Evolutionary conservation across 2,888 invertebrate species (phyloP).

Genomic region (Caenorhabditis plicata): DNA sequence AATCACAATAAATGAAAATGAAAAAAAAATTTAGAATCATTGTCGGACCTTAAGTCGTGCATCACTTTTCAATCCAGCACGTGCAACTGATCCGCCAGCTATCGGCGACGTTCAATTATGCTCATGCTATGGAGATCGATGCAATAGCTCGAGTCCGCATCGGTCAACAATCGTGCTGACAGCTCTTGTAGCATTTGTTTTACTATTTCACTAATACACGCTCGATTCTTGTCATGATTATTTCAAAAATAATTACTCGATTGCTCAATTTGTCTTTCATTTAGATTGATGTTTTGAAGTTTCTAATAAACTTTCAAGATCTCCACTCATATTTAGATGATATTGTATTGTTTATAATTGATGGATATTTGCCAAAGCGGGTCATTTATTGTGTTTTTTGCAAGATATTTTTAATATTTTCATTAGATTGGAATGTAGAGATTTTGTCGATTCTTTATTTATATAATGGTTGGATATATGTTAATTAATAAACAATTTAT

Average conservation of each 20-base stretch:
- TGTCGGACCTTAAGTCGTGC: constrained; percentile 53
- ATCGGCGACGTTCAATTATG: constrained; percentile 60
- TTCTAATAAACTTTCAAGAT: neutral
- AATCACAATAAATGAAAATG: too few species aligned
- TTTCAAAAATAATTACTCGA: constrained; percentile 10
- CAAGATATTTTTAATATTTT: too few species aligned
- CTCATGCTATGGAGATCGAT: constrained; percentile 56
- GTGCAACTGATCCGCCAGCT: constrained; percentile 42
- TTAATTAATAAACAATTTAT: too few species aligned
- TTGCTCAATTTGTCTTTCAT: constrained; percentile 7
- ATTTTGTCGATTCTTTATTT: too few species aligned
- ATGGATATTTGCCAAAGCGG: too few species aligned
- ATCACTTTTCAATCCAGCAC: constrained; percentile 58
- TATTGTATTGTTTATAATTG: too few species aligned
- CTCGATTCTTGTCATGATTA: constrained; percentile 8
- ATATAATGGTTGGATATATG: too few species aligned
- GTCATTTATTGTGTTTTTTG: too few species aligned
- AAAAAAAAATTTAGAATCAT: constrained; percentile 43
- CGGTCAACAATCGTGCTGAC: neutral
- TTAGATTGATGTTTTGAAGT: neutral
- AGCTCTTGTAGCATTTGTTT: too few species aligned
- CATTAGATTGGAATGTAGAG: too few species aligned
- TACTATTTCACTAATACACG: too few species aligned
- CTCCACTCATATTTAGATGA: neutral
- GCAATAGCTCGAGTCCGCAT: constrained; percentile 36